Percentiles rank a stretch among this genome's conserved stretches.
These are phyloP conservation scores for Cisticola juncidis DNA, from an alignment of 2,113 vertebrate genomes.

Conservation along the genomic window DNA sequence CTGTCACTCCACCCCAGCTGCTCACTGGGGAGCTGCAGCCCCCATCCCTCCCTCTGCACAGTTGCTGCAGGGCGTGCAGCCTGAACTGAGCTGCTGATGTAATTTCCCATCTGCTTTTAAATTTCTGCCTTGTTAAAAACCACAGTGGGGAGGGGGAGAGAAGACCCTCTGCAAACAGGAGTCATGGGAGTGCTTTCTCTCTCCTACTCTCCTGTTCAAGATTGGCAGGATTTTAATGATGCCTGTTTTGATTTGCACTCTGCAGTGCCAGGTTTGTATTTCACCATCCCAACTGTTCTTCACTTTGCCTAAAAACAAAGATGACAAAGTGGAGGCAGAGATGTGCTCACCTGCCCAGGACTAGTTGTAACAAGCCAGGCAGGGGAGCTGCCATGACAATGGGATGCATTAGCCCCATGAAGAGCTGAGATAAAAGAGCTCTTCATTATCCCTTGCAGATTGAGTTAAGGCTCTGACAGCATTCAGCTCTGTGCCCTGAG, in stretches of 20 bases:
- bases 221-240: neutral
- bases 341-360: neutral
- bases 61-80: constrained; percentile 12
- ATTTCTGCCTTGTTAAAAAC: constrained; percentile 8
- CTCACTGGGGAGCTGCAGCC: neutral
- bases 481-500: neutral
- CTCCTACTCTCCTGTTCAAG: neutral
- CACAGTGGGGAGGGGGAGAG: neutral
- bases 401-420: constrained; percentile 27
- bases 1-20: neutral
- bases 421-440: constrained; percentile 31
- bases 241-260: neutral
- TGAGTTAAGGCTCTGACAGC: constrained; percentile 26
- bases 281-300: neutral
- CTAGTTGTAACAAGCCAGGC: neutral
- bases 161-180: neutral
- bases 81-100: constrained; percentile 42
- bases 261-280: neutral
- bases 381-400: neutral
- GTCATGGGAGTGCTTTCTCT: neutral
- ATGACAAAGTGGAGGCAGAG: neutral
- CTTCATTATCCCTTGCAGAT: constrained; percentile 27
- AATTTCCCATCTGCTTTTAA: constrained; percentile 55
- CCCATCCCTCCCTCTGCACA: constrained; percentile 7
- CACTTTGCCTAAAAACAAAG: neutral